Evolutionary conservation across 2,888 invertebrate genomes (phyloP).

Genomic region (Pterobdella sp.): DNA sequence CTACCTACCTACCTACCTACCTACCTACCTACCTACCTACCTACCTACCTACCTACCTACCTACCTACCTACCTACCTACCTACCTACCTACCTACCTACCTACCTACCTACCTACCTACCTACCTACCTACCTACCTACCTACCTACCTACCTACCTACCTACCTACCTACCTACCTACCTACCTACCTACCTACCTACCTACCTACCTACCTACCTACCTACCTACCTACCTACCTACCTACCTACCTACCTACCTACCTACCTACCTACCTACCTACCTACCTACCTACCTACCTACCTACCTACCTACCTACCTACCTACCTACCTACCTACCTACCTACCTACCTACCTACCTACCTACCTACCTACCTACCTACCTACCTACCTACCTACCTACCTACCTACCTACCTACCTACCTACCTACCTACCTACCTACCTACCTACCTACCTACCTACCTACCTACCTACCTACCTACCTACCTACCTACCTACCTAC

Average conservation of each 20-base stretch:
- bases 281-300: slow-evolving; percentile 18
- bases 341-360: slow-evolving; percentile 16
- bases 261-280: slow-evolving; percentile 16
- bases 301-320: slow-evolving; percentile 16
- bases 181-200: slow-evolving; percentile 21
- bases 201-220: slow-evolving; percentile 24
- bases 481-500: slow-evolving; percentile 14
- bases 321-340: slow-evolving; percentile 17
- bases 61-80: slow-evolving; percentile 15
- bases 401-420: slow-evolving; percentile 13
- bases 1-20: slow-evolving; percentile 16
- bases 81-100: slow-evolving; percentile 19
- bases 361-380: slow-evolving; percentile 17
- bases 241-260: slow-evolving; percentile 15
- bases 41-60: slow-evolving; percentile 23
- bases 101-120: not conserved
- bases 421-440: slow-evolving; percentile 17
- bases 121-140: not conserved
- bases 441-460: slow-evolving; percentile 17
- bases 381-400: slow-evolving; percentile 16
- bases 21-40: slow-evolving; percentile 24
- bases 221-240: slow-evolving; percentile 22
- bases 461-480: slow-evolving; percentile 16
- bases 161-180: slow-evolving; percentile 3
- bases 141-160: slow-evolving; percentile 5